These are phyloP conservation scores for Aplysia californica DNA, from an alignment of 1,140 invertebrate genomes.

Conservation along the genomic window DNA sequence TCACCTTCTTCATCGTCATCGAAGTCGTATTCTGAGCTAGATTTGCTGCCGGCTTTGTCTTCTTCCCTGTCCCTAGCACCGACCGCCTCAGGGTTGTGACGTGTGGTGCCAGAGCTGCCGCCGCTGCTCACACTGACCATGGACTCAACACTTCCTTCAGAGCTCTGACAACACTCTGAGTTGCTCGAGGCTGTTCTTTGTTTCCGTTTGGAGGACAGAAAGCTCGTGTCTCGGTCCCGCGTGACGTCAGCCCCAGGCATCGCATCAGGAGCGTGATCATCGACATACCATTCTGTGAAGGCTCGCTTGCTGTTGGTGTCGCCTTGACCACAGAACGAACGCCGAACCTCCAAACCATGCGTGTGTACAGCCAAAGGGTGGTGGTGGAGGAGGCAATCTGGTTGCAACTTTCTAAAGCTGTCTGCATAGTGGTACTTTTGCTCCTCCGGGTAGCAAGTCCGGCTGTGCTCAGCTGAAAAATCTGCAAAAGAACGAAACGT, in stretches of 20 bases:
- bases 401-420: neutral
- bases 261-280: too few relatives aligned
- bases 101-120: neutral
- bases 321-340: slow-evolving; percentile 1
- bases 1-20: slow-evolving; percentile 11
- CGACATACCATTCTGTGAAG: slow-evolving; percentile 13
- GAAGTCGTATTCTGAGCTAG: neutral
- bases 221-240: too few relatives aligned
- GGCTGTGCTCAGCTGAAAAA: too few relatives aligned
- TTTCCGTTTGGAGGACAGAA: too few relatives aligned
- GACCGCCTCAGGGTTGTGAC: too few relatives aligned
- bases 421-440: neutral
- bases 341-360: neutral
- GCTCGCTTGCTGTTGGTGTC: neutral
- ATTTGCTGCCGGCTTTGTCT: neutral
- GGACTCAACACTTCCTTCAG: neutral
- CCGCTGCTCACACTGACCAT: neutral
- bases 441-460: neutral
- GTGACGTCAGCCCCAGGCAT: too few relatives aligned
- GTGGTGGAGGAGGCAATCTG: neutral
- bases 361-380: neutral
- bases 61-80: neutral
- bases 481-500: neutral
- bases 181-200: neutral
- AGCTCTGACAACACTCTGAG: neutral